Evolutionary conservation across 1,140 invertebrate species (phyloP), one percentile per base, ranked within the genome.

Genomic region (Drosophila yakuba): DNA sequence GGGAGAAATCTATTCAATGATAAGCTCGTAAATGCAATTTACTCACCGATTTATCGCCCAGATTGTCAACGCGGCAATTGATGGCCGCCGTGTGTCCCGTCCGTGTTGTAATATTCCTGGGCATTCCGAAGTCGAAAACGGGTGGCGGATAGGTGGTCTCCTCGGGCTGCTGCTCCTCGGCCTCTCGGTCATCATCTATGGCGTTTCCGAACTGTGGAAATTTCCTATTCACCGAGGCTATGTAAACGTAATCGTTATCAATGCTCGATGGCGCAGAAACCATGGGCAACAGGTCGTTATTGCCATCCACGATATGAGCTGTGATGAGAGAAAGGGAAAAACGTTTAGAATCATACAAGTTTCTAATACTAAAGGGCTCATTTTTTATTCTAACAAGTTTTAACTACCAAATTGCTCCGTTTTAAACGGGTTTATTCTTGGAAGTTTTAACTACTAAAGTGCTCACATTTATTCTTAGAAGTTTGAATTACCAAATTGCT

Each of bases 21-120:
- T 69, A 82, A 86, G 50, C 59, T 43, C 36, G 48, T 36, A 58
- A 71, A 71, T 43, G 68, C 66, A 58, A 58, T 63, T 55, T 51
- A 55, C 96, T 96, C 92, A 97, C 96, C 93, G 96, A 96, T 94
- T 97, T 97, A 93, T 97, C 96, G 41, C 96, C 96, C 35, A 97
- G 94, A 79, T 97, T 95, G 92, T 97, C 95, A 64, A 97, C 96
- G 80, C 96, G 94, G 93, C 96, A 97, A 92, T 97, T 96, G 75
- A 97, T 94, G 92, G 97, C 97, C 44, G 96, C 96, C 63, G 96
- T 96, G 93, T 97, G 96, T 36, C 96, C 96, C 43, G 97, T 95
- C 62, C 96, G 95, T 1, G 96, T 96, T 25, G 96, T 97, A 67
- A 97, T 95, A 92, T 97, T 97, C 50, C 96, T 93, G 32, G 95